Evolutionary conservation across 2,113 vertebrate genomes (phyloP).

Genomic region (Grus americana): DNA sequence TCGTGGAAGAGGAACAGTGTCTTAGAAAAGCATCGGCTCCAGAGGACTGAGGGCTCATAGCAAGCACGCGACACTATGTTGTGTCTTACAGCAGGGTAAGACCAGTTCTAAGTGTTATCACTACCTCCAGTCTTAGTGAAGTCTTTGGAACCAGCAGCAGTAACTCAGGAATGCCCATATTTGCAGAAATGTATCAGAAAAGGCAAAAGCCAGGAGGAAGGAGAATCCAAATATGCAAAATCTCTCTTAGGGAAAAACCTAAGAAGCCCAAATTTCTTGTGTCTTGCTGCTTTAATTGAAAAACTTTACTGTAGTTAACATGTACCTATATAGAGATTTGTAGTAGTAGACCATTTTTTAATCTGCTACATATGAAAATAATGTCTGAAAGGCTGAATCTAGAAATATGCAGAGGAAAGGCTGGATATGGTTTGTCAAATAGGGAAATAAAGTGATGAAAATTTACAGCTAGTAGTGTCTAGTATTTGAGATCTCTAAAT

Average conservation of each 20-base stretch:
- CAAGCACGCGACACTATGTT: background rate
- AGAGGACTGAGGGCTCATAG: background rate
- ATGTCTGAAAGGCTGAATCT: background rate
- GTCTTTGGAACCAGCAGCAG: background rate
- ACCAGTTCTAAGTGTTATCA: background rate
- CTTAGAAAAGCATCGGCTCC: background rate
- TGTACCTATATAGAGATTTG: background rate
- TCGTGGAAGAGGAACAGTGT: background rate
- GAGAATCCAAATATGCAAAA: background rate
- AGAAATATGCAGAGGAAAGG: background rate
- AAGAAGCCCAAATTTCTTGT: background rate
- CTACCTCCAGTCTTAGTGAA: background rate
- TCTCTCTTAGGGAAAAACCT: background rate
- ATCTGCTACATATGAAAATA: background rate
- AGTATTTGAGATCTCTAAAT: background rate
- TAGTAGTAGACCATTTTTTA: background rate
- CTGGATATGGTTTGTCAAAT: background rate
- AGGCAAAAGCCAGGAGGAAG: background rate
- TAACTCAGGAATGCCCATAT: background rate
- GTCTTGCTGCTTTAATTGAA: background rate
- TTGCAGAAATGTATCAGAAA: background rate
- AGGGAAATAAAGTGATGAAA: background rate
- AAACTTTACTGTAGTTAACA: background rate
- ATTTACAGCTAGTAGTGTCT: background rate
- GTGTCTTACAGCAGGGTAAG: background rate